Conservation (phyloP, 2,797 vertebrate species). For the Neosalanx taihuensis region DNA sequence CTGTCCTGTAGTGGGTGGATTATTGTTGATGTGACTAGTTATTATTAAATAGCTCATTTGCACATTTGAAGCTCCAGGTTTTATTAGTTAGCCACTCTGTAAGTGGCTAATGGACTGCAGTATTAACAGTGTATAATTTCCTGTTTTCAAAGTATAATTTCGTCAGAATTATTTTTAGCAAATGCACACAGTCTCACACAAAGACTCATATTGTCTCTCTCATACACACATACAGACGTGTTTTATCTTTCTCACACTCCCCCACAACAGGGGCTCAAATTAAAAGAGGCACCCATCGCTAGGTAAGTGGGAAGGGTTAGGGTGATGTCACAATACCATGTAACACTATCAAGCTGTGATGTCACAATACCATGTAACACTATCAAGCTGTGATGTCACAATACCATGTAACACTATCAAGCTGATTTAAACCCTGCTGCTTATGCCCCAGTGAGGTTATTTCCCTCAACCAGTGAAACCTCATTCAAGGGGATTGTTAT, state of each 20-base stretch:
- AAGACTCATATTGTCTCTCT: not conserved
- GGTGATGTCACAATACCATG: conserved; percentile 22
- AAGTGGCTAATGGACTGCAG: too few species aligned
- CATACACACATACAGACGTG: not conserved
- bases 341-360: conserved; percentile 29
- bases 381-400: conserved; percentile 31
- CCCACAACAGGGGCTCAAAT: conserved; percentile 1
- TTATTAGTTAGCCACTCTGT: too few species aligned
- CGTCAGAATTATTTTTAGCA: not conserved
- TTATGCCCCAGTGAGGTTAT: conserved; percentile 40
- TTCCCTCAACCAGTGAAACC: too few species aligned
- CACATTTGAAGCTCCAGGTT: too few species aligned
- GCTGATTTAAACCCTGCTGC: conserved; percentile 32
- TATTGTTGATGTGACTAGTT: too few species aligned
- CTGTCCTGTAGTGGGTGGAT: too few species aligned
- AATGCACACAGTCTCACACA: not conserved
- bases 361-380: conserved; percentile 14
- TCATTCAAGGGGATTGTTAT: too few species aligned
- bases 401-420: conserved; percentile 29
- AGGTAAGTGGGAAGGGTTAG: conserved; percentile 46
- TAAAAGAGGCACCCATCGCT: conserved; percentile 46
- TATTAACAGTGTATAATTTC: too few species aligned
- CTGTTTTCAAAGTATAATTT: too few species aligned
- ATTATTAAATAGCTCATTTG: too few species aligned
- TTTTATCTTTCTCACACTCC: not conserved